Percentiles rank a stretch among this genome's conserved stretches.
Evolutionary conservation across 2,113 vertebrate species (phyloP).

Genomic region (Turdus rufiventris): DNA sequence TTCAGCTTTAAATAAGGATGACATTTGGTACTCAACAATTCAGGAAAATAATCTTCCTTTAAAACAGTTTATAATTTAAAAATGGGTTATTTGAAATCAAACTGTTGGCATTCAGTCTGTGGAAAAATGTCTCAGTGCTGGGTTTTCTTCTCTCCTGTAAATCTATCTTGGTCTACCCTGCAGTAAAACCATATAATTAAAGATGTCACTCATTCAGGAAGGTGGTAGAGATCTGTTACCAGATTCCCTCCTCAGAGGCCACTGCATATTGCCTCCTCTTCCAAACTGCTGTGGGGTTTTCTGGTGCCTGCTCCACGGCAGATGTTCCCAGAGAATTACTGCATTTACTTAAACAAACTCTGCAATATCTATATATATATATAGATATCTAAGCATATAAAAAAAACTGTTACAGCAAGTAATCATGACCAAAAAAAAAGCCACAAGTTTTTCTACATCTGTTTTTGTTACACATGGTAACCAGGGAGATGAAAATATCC

Average conservation of each 20-base stretch:
- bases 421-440: neutral
- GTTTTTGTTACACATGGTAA: conserved; percentile 58
- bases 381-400: no score
- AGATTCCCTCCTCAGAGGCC: neutral
- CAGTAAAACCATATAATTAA: neutral
- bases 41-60: neutral
- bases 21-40: neutral
- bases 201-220: neutral
- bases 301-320: neutral
- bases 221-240: neutral
- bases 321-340: neutral
- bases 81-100: neutral
- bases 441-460: conserved; percentile 49
- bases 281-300: neutral
- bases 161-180: neutral
- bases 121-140: neutral
- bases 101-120: neutral
- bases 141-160: neutral
- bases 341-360: conserved; percentile 37
- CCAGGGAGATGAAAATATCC: conserved; percentile 57
- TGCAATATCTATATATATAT: neutral
- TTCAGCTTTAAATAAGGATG: neutral
- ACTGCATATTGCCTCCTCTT: neutral
- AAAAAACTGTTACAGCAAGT: neutral
- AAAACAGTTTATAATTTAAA: neutral